These are phyloP conservation scores for Actinopyga echinites DNA, from an alignment of 53 echinoderm and acorn worm species.

Conservation along the genomic window DNA sequence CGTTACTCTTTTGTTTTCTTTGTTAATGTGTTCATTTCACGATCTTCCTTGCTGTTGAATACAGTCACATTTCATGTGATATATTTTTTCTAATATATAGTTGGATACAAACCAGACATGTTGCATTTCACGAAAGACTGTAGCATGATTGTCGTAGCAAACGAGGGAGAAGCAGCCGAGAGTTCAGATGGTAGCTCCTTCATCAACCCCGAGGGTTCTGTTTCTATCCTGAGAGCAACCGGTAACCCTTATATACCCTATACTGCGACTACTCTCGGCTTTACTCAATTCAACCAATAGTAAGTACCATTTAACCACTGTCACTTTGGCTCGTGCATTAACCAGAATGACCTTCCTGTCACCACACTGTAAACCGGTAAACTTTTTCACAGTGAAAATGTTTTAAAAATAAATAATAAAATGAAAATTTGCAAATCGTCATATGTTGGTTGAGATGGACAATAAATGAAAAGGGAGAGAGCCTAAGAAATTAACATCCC, in stretches of 20 bases:
- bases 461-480: too few relatives aligned
- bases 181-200: constrained; percentile 40
- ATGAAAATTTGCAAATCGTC: too few relatives aligned
- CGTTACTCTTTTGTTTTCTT: too few relatives aligned
- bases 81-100: constrained; percentile 46
- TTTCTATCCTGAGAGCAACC: constrained; percentile 52
- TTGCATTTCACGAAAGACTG: constrained; percentile 66
- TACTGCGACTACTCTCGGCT: constrained; percentile 38
- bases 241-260: neutral
- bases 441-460: too few relatives aligned
- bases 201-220: constrained; percentile 70
- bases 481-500: too few relatives aligned
- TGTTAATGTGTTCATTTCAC: too few relatives aligned
- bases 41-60: too few relatives aligned
- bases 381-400: too few relatives aligned
- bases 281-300: constrained; percentile 60
- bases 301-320: constrained; percentile 33
- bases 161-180: constrained; percentile 66
- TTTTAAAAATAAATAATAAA: too few relatives aligned
- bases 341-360: too few relatives aligned
- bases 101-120: constrained; percentile 82
- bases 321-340: too few relatives aligned
- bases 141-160: constrained; percentile 58
- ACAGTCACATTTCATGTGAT: neutral
- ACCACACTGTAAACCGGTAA: too few relatives aligned